phyloP scores from a whole-genome alignment of 2,113 vertebrate genomes.

The Polypterus senegalus region DNA sequence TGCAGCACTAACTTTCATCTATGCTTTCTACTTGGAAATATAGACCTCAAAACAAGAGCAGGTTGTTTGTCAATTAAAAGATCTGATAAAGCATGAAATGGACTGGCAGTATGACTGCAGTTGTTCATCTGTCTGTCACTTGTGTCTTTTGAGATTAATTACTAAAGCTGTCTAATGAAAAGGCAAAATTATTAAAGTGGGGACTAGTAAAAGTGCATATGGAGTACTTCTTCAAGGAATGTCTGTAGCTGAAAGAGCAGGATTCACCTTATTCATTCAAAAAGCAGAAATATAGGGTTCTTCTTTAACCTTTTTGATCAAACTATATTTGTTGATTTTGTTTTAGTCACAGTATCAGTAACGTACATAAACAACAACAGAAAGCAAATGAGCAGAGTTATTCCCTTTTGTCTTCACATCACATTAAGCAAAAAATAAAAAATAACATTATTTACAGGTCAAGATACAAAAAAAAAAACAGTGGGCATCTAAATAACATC shows the following conservation, averaged over 20 bases:
- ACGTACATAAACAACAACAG: no score
- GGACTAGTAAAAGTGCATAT: neutral
- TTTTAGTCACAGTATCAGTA: no score
- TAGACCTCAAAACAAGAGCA: constrained; percentile 69
- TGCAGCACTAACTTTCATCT: constrained; percentile 26
- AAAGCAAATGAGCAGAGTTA: no score
- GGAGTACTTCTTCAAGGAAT: no score
- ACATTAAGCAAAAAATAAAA: no score
- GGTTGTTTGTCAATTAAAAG: constrained; percentile 73
- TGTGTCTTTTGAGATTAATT: constrained; percentile 62
- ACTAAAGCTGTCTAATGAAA: constrained; percentile 53
- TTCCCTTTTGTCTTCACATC: no score
- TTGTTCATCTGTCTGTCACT: constrained; percentile 37
- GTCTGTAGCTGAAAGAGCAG: neutral
- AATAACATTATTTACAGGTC: no score
- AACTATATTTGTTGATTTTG: no score
- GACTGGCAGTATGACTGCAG: constrained; percentile 49
- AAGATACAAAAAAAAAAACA: no score
- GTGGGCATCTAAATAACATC: no score
- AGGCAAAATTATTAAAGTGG: constrained; percentile 12
- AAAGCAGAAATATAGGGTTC: no score
- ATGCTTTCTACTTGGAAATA: constrained; percentile 34
- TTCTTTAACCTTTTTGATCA: no score
- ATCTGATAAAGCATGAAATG: constrained; percentile 72
- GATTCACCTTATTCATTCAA: neutral